These are phyloP conservation scores for Pristionchus fissidentatus DNA, from an alignment of 2,888 invertebrate genomes.

Conservation along the genomic window DNA sequence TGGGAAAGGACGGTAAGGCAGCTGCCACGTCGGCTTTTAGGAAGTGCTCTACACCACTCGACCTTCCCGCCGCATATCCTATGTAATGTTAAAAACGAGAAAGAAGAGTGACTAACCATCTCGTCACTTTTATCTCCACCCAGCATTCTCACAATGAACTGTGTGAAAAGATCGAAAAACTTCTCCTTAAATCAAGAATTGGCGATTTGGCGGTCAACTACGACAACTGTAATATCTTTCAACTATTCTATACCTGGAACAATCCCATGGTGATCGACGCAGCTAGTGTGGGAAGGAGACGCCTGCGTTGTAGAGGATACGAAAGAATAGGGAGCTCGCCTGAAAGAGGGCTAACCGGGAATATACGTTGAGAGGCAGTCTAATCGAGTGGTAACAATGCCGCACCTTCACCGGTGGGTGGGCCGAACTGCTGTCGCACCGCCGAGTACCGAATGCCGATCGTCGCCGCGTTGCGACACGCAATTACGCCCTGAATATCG, in stretches of 20 bases:
- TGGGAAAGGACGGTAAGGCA: too few relatives aligned
- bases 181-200: conserved; percentile 59
- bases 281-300: conserved; percentile 85
- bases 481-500: conserved; percentile 77
- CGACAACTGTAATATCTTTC: too few relatives aligned
- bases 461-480: conserved; percentile 84
- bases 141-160: conserved; percentile 71
- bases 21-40: too few relatives aligned
- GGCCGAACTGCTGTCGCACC: conserved; percentile 89
- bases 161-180: conserved; percentile 54
- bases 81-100: too few relatives aligned
- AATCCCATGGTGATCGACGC: conserved; percentile 77
- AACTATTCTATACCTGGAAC: conserved; percentile 33
- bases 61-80: too few relatives aligned
- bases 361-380: too few relatives aligned
- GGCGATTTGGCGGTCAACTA: too few relatives aligned
- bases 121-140: conserved; percentile 76
- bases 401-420: conserved; percentile 53
- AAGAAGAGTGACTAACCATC: too few relatives aligned
- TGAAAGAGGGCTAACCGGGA: conserved; percentile 14
- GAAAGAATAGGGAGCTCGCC: conserved; percentile 89
- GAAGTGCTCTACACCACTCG: too few relatives aligned
- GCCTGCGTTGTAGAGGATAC: conserved; percentile 91
- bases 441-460: conserved; percentile 91
- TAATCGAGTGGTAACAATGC: background rate